These are phyloP conservation scores for Enteromius afrohamiltoni DNA, from an alignment of 2,797 vertebrate species.

Conservation along the genomic window DNA sequence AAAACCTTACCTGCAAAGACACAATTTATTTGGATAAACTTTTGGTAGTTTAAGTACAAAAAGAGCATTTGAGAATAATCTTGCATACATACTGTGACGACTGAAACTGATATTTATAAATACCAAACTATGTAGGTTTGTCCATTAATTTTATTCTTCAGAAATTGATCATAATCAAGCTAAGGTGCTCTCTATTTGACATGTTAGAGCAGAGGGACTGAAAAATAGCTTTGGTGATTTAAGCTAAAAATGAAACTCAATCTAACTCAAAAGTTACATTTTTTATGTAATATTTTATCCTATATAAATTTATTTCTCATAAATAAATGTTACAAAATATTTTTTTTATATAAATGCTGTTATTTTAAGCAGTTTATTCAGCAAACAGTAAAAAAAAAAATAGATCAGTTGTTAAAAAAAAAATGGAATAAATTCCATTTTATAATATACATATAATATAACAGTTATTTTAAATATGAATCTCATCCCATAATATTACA, in stretches of 20 bases:
- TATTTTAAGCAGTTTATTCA: too few species aligned
- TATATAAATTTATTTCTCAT: too few species aligned
- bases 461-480: not conserved
- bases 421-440: not conserved
- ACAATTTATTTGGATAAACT: not conserved
- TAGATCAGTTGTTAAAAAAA: not conserved
- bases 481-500: not conserved
- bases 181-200: not conserved
- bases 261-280: too few species aligned
- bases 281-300: too few species aligned
- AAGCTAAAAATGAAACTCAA: too few species aligned
- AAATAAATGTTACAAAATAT: too few species aligned
- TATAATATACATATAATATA: not conserved
- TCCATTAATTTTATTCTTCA: not conserved
- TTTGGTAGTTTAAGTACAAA: not conserved
- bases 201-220: not conserved
- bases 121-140: not conserved
- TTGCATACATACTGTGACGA: not conserved
- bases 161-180: not conserved
- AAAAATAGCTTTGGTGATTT: not conserved
- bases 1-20: conserved; percentile 90
- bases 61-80: not conserved
- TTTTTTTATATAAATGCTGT: too few species aligned
- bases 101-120: not conserved
- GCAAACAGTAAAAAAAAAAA: too few species aligned